Evolutionary conservation across 1,140 invertebrate species (phyloP), one percentile per base, ranked within the genome.

Genomic region (Drosophila sp.): DNA sequence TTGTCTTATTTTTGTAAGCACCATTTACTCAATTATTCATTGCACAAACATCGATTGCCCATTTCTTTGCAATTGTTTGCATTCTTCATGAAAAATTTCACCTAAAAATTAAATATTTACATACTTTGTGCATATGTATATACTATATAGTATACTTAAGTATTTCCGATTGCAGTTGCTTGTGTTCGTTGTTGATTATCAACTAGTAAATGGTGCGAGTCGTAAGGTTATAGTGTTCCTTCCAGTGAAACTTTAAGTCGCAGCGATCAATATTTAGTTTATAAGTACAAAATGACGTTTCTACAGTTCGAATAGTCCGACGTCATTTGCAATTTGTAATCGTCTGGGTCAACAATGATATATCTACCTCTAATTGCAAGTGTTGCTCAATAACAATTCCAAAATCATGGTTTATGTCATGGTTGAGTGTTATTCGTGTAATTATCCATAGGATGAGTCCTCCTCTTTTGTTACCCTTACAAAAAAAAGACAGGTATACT

Each of bases 371-470:
- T 50, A 50, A 50, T 50, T 50, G 44, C 44, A 50, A 50, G 44
- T 50, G 23, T 25, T 25, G 2, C 44, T 27, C 27, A 50, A 50
- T 50, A 50, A 50, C 44, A 47, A 47, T 47, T 17, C 23, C 44
- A 25, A 8, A 50, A 50, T 10, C 44, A 25, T 35, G 32, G 32
- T 10, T 58, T 58, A 35, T 58, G 56, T 58, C 56, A 58, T 23
- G 29, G 30, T 10, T 25, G 38, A 58, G 56, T 35, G 23, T 58
- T 11, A 38, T 58, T 58, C 17, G 8, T 56, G 11, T 44, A 61
- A 61, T 60, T 61, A 56, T 17, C n/a, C 23, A 60, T 41, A 29
- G 23, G 25, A 27, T 50, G 35, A 58, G 23, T 58, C 56, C 56
- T 38, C 56, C 56, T 38, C 17, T 35, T 58, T 25, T 17, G 30